Evolutionary conservation across 2,888 invertebrate species (phyloP).

Genomic region (Zaprionus obscuricornis): DNA sequence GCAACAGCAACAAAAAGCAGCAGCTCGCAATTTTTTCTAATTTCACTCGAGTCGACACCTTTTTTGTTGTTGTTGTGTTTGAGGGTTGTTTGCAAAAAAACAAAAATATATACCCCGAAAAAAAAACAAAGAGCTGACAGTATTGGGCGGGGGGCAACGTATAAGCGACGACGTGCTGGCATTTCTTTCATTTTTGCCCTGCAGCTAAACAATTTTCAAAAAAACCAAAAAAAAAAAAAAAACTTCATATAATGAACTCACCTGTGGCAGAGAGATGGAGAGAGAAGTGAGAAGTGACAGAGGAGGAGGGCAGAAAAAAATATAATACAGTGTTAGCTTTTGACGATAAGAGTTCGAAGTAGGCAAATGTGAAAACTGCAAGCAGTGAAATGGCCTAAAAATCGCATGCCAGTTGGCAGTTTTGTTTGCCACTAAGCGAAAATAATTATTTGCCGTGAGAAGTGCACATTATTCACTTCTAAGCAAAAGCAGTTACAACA

Average conservation of each 20-base stretch:
- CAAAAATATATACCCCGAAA: neutral
- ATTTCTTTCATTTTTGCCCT: constrained; percentile 51
- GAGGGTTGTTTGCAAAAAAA: constrained; percentile 7
- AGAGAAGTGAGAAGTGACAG: constrained; percentile 4
- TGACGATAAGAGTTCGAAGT: constrained; percentile 30
- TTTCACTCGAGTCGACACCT: constrained; percentile 64
- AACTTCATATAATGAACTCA: constrained; percentile 70
- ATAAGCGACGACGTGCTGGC: constrained; percentile 58
- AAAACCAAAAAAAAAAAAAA: constrained; percentile 49
- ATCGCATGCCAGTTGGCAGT: constrained; percentile 71
- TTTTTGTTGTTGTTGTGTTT: constrained; percentile 27
- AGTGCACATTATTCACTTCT: constrained; percentile 77
- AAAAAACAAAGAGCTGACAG: constrained; percentile 3
- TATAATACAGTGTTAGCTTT: constrained; percentile 30
- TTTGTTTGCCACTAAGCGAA: constrained; percentile 54
- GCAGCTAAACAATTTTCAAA: constrained; percentile 51
- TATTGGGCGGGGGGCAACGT: constrained; percentile 18
- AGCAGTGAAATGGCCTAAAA: constrained; percentile 55
- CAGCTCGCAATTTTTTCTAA: constrained; percentile 36
- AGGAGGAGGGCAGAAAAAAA: constrained; percentile 13
- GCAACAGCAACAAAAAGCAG: constrained; percentile 18
- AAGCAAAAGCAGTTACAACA: constrained; percentile 38
- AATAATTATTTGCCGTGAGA: constrained; percentile 82
- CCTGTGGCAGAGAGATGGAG: constrained; percentile 1
- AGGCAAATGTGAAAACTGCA: constrained; percentile 26